Percentiles rank a stretch among this genome's conserved stretches.
Evolutionary conservation across 2,888 invertebrate genomes (phyloP).

Genomic region (Leptinotarsa haldemani): DNA sequence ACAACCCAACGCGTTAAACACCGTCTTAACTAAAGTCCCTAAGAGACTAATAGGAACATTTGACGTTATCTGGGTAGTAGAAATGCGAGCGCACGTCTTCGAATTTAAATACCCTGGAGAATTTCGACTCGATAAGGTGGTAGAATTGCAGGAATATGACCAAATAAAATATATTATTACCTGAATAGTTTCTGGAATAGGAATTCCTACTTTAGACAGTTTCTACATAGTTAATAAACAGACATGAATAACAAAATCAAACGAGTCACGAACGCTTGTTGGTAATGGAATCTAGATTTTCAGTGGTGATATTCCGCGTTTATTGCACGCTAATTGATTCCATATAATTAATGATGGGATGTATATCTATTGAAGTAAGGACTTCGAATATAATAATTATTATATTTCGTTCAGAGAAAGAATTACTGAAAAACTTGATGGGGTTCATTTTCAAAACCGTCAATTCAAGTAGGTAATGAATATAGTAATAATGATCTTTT

Average conservation of each 20-base stretch:
- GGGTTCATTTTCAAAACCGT: too few relatives aligned
- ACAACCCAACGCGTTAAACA: slow-evolving; percentile 48
- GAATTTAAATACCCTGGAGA: slow-evolving; percentile 64
- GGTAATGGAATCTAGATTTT: slow-evolving; percentile 32
- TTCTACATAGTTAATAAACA: slow-evolving; percentile 54
- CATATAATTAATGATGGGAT: not conserved
- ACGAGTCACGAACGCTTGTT: slow-evolving; percentile 44
- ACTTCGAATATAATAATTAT: not conserved
- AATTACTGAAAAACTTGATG: too few relatives aligned
- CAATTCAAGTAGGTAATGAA: too few relatives aligned
- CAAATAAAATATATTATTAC: slow-evolving; percentile 63
- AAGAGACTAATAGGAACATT: slow-evolving; percentile 62
- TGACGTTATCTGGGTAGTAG: slow-evolving; percentile 63
- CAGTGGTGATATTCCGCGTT: slow-evolving; percentile 30
- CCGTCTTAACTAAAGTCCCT: slow-evolving; percentile 58
- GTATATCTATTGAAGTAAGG: not conserved
- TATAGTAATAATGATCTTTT: too few relatives aligned
- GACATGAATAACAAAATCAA: slow-evolving; percentile 48
- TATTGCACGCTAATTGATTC: slow-evolving; percentile 10
- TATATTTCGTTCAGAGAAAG: too few relatives aligned
- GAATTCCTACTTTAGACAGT: slow-evolving; percentile 59
- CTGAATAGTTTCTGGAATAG: slow-evolving; percentile 61
- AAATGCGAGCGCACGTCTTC: slow-evolving; percentile 63
- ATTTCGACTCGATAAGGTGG: slow-evolving; percentile 62
- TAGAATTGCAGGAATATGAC: slow-evolving; percentile 59